phyloP scores from a whole-genome alignment of 2,888 invertebrate genomes.

The Elmis aenea region DNA sequence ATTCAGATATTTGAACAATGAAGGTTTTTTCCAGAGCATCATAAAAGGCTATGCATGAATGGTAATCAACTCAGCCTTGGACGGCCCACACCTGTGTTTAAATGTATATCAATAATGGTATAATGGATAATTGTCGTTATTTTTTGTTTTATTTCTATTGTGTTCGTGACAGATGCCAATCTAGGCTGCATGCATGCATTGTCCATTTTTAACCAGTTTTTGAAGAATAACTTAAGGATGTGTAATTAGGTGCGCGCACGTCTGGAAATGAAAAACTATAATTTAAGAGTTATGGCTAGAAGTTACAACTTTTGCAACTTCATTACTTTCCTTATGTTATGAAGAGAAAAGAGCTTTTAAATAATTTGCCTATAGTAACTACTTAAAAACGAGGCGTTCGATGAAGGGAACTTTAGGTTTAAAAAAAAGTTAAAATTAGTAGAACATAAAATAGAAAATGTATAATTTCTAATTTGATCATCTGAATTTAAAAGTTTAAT shows the following conservation, averaged over 20 bases:
- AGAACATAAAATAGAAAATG: no score
- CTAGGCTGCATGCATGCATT: slow-evolving; percentile 28
- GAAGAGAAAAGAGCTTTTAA: no score
- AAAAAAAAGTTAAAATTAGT: no score
- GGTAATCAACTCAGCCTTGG: slow-evolving; percentile 34
- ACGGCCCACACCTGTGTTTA: slow-evolving; percentile 35
- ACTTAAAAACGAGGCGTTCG: no score
- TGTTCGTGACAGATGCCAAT: slow-evolving; percentile 35
- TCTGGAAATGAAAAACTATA: no score
- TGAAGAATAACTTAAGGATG: slow-evolving; percentile 12
- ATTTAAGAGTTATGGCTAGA: no score
- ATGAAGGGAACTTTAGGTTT: no score
- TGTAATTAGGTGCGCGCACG: slow-evolving; percentile 13
- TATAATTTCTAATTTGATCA: no score
- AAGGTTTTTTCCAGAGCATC: slow-evolving; percentile 14
- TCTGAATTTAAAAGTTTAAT: no score
- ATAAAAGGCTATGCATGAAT: slow-evolving; percentile 31
- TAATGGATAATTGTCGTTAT: slow-evolving; percentile 32
- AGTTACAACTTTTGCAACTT: no score
- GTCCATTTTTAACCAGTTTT: slow-evolving; percentile 22
- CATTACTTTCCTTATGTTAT: no score
- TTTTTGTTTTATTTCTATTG: slow-evolving; percentile 18
- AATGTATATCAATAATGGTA: slow-evolving; percentile 36
- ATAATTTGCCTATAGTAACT: no score
- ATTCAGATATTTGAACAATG: slow-evolving; percentile 16